Conservation (phyloP, 2,888 invertebrate genomes). For the Lasioglossum calceatum region DNA sequence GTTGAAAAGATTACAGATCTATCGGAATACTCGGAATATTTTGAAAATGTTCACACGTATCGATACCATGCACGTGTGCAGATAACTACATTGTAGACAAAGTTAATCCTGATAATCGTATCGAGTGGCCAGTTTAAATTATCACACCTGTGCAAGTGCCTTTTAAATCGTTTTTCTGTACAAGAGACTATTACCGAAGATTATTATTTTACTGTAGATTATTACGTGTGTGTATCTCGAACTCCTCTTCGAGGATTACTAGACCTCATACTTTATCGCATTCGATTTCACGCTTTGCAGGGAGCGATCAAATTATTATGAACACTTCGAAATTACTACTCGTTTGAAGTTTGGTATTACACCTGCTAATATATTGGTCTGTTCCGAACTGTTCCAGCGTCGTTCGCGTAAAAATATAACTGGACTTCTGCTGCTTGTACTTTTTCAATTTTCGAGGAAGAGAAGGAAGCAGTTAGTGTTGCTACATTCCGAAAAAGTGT, state of each 20-base stretch:
- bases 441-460: background rate
- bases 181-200: background rate
- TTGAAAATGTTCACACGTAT: background rate
- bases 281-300: background rate
- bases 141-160: constrained; percentile 35
- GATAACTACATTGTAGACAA: constrained; percentile 21
- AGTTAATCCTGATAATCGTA: constrained; percentile 41
- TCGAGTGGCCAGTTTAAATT: background rate
- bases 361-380: too few species aligned
- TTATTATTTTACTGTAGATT: background rate
- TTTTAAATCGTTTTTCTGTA: constrained; percentile 38
- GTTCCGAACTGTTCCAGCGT: background rate
- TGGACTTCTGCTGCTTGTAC: background rate
- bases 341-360: too few species aligned
- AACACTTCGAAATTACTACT: too few species aligned
- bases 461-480: background rate
- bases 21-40: constrained; percentile 14
- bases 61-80: constrained; percentile 37
- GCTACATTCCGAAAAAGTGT: background rate
- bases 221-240: background rate
- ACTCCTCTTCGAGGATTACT: background rate
- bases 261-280: background rate
- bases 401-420: background rate
- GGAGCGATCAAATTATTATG: too few species aligned
- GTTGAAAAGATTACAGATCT: background rate